These are phyloP conservation scores for Pyralis farinalis DNA, from an alignment of 2,888 invertebrate species.

Conservation along the genomic window DNA sequence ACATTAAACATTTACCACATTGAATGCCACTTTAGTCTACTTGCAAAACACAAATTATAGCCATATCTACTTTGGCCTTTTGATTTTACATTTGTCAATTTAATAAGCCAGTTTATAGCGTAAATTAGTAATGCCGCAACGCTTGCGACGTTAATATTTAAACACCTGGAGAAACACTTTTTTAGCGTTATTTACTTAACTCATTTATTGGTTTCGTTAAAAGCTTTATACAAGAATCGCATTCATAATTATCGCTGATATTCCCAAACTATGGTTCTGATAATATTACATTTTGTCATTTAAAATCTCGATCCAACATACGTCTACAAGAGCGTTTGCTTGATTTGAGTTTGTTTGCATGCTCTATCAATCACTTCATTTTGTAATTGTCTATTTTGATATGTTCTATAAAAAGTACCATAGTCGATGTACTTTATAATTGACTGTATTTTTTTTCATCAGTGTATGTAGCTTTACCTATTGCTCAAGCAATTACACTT, in stretches of 20 bases:
- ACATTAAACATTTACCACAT: constrained; percentile 61
- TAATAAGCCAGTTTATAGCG: constrained; percentile 33
- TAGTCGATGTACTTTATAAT: too few species aligned
- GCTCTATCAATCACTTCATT: not conserved
- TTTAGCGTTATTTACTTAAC: too few species aligned
- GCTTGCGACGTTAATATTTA: constrained; percentile 11
- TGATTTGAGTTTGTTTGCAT: not conserved
- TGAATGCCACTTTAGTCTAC: constrained; percentile 38
- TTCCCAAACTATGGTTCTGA: too few species aligned
- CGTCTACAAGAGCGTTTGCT: not conserved
- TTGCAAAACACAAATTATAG: constrained; percentile 59
- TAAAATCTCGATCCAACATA: not conserved
- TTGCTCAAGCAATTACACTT: too few species aligned
- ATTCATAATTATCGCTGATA: too few species aligned
- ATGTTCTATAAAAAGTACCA: not conserved
- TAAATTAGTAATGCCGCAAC: constrained; percentile 23
- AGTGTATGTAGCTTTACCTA: too few species aligned
- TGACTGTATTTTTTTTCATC: too few species aligned
- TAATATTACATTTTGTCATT: not conserved
- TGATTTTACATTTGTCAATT: constrained; percentile 41
- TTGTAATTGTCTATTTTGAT: constrained; percentile 4
- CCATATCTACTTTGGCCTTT: constrained; percentile 35
- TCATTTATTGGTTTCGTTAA: too few species aligned
- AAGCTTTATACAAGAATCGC: too few species aligned
- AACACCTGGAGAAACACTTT: too few species aligned